Evolutionary conservation across 2,797 vertebrate species (phyloP).

Genomic region (Pseudotriccus pelzelni): DNA sequence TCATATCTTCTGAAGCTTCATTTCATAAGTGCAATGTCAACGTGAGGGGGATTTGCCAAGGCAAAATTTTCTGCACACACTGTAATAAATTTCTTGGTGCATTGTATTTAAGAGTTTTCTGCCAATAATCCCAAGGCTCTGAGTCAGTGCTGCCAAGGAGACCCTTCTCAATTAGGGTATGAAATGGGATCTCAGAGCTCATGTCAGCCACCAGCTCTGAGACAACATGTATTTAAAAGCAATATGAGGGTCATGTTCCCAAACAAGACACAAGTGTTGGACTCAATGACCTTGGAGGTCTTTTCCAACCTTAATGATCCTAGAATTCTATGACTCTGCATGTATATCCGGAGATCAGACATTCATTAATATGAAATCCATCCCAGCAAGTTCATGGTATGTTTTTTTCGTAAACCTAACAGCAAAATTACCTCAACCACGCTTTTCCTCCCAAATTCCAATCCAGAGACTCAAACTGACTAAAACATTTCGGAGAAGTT

Average conservation of each 20-base stretch:
- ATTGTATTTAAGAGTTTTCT: not conserved
- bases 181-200: not conserved
- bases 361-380: accelerated
- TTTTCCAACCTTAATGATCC: not conserved
- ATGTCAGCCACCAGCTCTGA: not conserved
- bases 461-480: not conserved
- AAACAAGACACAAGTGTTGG: accelerated
- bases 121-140: accelerated
- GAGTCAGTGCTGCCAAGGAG: accelerated
- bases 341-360: not conserved
- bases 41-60: not conserved
- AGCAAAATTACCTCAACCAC: not conserved
- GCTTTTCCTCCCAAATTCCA: not conserved
- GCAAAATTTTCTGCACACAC: accelerated
- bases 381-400: accelerated
- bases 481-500: not conserved
- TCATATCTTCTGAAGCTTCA: not conserved
- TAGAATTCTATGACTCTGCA: not conserved
- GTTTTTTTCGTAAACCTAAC: not conserved
- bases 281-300: not conserved
- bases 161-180: not conserved
- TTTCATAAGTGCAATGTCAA: not conserved
- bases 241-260: accelerated
- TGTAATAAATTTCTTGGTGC: not conserved
- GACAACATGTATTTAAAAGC: accelerated